Conservation (phyloP, 2,113 vertebrate genomes). For the Bos indicus region DNA sequence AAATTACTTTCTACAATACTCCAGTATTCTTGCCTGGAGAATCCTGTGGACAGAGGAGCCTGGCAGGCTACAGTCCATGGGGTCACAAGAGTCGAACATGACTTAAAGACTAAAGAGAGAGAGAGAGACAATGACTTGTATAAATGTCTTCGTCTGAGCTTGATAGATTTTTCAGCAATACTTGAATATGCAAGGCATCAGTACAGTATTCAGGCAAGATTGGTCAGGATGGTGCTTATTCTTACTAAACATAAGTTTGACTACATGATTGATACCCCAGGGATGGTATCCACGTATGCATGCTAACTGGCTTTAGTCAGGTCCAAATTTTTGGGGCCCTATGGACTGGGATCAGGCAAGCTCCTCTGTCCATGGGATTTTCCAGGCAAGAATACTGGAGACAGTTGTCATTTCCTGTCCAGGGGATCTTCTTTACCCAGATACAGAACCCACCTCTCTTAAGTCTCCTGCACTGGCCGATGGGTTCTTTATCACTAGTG, state of each 20-base stretch:
- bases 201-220: not conserved
- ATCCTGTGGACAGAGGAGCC: not conserved
- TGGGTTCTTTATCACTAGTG: not conserved
- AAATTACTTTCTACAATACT: not conserved
- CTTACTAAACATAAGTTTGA: not conserved
- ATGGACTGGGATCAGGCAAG: not conserved
- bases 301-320: not conserved
- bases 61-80: not conserved
- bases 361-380: not conserved
- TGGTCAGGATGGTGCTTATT: fast-evolving
- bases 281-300: fast-evolving
- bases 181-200: not conserved
- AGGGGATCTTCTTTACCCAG: not conserved
- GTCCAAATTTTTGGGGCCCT: not conserved
- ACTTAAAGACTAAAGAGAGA: not conserved
- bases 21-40: not conserved
- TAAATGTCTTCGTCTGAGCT: not conserved
- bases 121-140: not conserved
- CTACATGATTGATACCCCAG: not conserved
- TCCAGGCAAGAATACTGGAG: not conserved
- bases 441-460: not conserved
- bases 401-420: not conserved
- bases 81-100: fast-evolving
- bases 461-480: not conserved
- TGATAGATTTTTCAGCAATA: not conserved